A percentile compares a stretch with the other conserved stretches of the same genome.
These are phyloP conservation scores for Syrrhaptes paradoxus DNA, from an alignment of 2,113 vertebrate genomes.

Conservation along the genomic window DNA sequence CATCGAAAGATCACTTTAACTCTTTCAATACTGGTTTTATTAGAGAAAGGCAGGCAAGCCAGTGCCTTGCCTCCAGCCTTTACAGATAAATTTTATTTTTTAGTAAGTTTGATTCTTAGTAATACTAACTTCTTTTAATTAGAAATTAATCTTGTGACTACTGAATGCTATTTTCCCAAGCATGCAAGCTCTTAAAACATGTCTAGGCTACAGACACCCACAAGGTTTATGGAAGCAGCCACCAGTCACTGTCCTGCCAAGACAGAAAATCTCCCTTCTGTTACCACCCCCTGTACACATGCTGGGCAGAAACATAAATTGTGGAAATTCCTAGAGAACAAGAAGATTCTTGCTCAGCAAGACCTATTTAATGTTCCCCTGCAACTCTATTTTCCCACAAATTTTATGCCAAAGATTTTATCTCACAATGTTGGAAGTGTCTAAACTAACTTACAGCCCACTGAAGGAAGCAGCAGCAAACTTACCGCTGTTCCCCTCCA, in stretches of 20 bases:
- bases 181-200: background rate
- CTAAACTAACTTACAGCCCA: background rate
- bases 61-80: background rate
- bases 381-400: background rate
- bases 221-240: rapidly evolving
- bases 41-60: background rate
- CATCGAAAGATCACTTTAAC: background rate
- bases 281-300: background rate
- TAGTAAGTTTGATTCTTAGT: rapidly evolving
- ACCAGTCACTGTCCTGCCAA: background rate
- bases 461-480: background rate
- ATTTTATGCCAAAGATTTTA: background rate
- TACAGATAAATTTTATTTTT: rapidly evolving
- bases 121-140: rapidly evolving
- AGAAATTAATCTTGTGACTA: rapidly evolving
- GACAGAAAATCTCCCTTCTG: background rate
- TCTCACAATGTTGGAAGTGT: background rate
- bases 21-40: background rate
- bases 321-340: background rate
- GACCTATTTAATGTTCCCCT: background rate
- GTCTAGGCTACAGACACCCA: background rate
- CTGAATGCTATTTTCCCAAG: rapidly evolving
- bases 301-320: background rate
- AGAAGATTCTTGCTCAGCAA: background rate
- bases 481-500: no score